Base-by-base conservation (phyloP, 2,888 invertebrate genomes). In the Bombyx huttoni region DNA sequence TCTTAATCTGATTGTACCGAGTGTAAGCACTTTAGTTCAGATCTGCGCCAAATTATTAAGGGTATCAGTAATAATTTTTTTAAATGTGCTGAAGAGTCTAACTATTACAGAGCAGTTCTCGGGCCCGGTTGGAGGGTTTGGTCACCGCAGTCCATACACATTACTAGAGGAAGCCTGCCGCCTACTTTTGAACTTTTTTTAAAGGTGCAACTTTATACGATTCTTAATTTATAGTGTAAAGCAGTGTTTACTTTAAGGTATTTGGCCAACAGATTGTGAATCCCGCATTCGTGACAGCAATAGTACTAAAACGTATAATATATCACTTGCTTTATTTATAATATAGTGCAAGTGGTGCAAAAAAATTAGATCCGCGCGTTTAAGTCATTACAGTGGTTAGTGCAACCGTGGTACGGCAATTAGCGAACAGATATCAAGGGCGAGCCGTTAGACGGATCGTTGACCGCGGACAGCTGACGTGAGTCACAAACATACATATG, bases 351-450 rank as follows among this genome's bases (percentile, higher is more conserved):
- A 24, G 2, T 5, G 5, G 5, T 24, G 24, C 24, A 24, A 24
- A 24, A 24, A 40, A 40, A 8, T 3, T 40, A 40, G 40, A 40
- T 40, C 40, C 40, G 24, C 24, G 24, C 24, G 24, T 24, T 24
- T 24, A 24, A 24, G 24, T 5, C 24, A 24, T 24, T 12, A 40
- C 40, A 40, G 40, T 40, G 40, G 40, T 40, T 7, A 8, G 33
- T 13, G 46, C 13, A 13, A 49, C 34, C 48, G 35, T 50, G 52
- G 13, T 45, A 9, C 7, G 8, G 34, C 48, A 53, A 53, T 50
- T 53, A 53, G 53, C 53, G 47, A 51, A 48, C 46, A 46, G 40
- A 35, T 34, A 45, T 35, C 48, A 45, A 50, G 50, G 45, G 46
- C 50, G 34, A 48, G 10, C 53, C 53, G 53, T 53, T 53, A 53